These are phyloP conservation scores for Drosophila meridiana DNA, from an alignment of 2,888 invertebrate genomes.

Conservation along the genomic window DNA sequence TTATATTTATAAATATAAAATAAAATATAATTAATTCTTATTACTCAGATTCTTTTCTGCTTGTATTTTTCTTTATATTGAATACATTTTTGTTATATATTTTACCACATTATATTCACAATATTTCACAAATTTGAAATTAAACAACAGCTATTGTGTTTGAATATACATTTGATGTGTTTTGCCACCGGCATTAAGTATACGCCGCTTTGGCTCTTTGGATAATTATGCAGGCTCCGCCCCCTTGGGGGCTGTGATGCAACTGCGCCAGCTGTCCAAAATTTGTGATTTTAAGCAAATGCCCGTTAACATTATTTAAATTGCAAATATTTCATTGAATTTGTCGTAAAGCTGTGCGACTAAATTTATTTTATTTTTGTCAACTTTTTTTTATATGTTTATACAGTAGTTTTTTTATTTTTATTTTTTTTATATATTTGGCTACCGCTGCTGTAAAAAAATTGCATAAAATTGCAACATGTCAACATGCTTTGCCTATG, in stretches of 20 bases:
- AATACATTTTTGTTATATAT: not conserved
- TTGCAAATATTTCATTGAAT: conserved; percentile 75
- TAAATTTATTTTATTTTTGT: conserved; percentile 65
- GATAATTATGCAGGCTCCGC: conserved; percentile 32
- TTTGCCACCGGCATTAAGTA: conserved; percentile 18
- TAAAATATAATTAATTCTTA: not conserved
- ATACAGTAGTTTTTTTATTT: conserved; percentile 5
- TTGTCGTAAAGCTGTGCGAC: conserved; percentile 70
- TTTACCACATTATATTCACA: not conserved
- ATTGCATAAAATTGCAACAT: conserved; percentile 71
- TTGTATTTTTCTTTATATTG: not conserved
- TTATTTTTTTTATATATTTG: conserved; percentile 25
- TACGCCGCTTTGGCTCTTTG: conserved; percentile 9
- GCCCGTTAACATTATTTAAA: conserved; percentile 75
- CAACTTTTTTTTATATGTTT: not conserved
- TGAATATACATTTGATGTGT: not conserved
- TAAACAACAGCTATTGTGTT: not conserved
- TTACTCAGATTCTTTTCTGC: no score
- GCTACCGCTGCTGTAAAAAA: conserved; percentile 46
- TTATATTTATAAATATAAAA: not conserved
- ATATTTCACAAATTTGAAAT: not conserved
- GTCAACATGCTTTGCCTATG: conserved; percentile 67
- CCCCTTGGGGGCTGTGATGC: conserved; percentile 53
- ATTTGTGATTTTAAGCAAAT: conserved; percentile 54
- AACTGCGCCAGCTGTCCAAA: conserved; percentile 62